Evolutionary conservation across 1,140 invertebrate genomes (phyloP), one percentile per base, ranked within the genome.

Genomic region (Holcopasites calliopsidis): DNA sequence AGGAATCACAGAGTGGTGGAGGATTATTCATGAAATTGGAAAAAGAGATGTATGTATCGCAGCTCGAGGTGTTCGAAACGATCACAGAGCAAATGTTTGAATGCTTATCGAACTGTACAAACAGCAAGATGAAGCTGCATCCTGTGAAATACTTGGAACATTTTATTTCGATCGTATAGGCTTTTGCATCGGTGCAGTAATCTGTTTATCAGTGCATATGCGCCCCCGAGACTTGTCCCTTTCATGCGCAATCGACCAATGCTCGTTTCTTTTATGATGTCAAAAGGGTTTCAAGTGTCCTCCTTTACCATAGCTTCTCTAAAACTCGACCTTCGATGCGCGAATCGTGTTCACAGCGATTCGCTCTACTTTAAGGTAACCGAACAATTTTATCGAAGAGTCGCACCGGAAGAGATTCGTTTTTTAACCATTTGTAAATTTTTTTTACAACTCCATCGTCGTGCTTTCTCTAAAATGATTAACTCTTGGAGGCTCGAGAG

Each of bases 391-490:
- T 47, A 3, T 47, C 44, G 13, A n/a, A n/a, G n/a, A n/a, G n/a
- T n/a, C n/a, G n/a, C n/a, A n/a, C n/a, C n/a, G n/a, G n/a, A n/a
- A n/a, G n/a, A n/a, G n/a, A n/a, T n/a, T n/a, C n/a, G n/a, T n/a
- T n/a, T n/a, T n/a, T n/a, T n/a, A n/a, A n/a, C n/a, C n/a, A n/a
- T n/a, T n/a, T n/a, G n/a, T n/a, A n/a, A n/a, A n/a, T n/a, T n/a
- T n/a, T n/a, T n/a, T n/a, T n/a, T n/a, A n/a, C n/a, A n/a, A n/a
- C n/a, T n/a, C n/a, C n/a, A n/a, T n/a, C n/a, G n/a, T n/a, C n/a
- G n/a, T n/a, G n/a, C 74, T 82, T 81, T 82, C 81, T 84, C 72
- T 75, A 74, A 77, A 81, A 81, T 82, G 62, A 18, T 54, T 40
- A 28, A 33, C 44, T 33, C n/a, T 26, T 16, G 26, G 38, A 40